Evolutionary conservation across 2,113 vertebrate genomes (phyloP).

Genomic region (Ramphastos sulfuratus): DNA sequence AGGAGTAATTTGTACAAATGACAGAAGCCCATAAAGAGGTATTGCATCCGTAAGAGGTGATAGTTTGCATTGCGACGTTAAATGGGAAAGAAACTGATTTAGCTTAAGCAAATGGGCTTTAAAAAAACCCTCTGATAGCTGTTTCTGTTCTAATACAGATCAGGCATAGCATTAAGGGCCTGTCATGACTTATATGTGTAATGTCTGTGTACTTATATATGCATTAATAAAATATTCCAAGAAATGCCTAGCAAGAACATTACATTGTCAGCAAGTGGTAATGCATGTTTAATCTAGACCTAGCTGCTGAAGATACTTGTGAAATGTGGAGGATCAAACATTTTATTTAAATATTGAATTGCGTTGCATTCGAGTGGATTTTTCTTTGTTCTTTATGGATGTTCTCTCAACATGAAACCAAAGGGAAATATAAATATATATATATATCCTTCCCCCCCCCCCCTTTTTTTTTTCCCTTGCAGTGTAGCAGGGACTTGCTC

Average conservation of each 20-base stretch:
- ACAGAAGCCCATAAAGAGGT: neutral
- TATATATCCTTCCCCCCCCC: too few relatives aligned
- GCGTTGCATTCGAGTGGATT: slow-evolving; percentile 45
- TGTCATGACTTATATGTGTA: slow-evolving; percentile 1
- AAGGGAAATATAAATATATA: slow-evolving; percentile 37
- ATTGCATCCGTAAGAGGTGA: neutral
- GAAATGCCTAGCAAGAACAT: slow-evolving; percentile 13
- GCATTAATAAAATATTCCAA: slow-evolving; percentile 27
- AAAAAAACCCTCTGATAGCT: slow-evolving; percentile 10
- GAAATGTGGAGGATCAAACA: slow-evolving; percentile 7
- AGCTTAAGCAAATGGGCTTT: neutral
- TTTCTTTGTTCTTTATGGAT: slow-evolving; percentile 59
- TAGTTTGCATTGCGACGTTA: neutral
- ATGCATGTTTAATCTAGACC: slow-evolving; percentile 34
- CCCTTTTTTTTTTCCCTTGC: neutral
- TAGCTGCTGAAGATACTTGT: neutral
- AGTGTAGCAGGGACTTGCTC: slow-evolving; percentile 73
- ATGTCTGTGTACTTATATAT: neutral
- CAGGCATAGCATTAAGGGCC: neutral
- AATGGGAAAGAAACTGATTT: neutral
- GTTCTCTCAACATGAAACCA: slow-evolving; percentile 58
- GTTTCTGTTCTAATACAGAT: slow-evolving; percentile 22
- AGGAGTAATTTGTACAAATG: neutral
- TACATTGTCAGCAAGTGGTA: slow-evolving; percentile 24
- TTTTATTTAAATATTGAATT: slow-evolving; percentile 55